A percentile compares a stretch with the other conserved stretches of the same genome.
Conservation (phyloP, 2,888 invertebrate genomes). For the Drosophila formosana region DNA sequence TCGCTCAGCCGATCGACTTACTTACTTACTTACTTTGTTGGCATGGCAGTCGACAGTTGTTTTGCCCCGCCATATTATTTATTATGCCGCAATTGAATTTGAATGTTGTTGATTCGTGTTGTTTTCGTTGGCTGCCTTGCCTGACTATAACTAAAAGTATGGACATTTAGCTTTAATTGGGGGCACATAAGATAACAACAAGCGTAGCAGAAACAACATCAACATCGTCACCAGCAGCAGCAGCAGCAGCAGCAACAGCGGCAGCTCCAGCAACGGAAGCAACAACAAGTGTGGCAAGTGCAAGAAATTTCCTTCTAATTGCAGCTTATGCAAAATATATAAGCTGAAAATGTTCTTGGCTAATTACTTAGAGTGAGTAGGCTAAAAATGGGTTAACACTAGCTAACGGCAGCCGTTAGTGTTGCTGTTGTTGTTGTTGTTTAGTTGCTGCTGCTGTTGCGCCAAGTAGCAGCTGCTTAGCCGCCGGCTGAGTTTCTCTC, state of each 20-base stretch:
- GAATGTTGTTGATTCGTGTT: slow-evolving; percentile 64
- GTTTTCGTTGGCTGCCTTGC: slow-evolving; percentile 25
- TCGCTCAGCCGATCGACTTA: slow-evolving; percentile 20
- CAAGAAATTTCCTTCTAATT: slow-evolving; percentile 59
- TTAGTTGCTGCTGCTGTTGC: slow-evolving; percentile 22
- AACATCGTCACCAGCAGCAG: not conserved
- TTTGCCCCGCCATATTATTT: slow-evolving; percentile 66
- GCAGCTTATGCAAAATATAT: slow-evolving; percentile 66
- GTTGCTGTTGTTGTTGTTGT: slow-evolving; percentile 33
- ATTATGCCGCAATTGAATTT: slow-evolving; percentile 72
- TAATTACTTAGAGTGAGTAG: slow-evolving; percentile 70
- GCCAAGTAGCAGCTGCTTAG: slow-evolving; percentile 57
- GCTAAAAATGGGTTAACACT: slow-evolving; percentile 73
- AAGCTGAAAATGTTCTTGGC: slow-evolving; percentile 72
- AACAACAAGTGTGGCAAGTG: slow-evolving; percentile 25
- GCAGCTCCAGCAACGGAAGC: slow-evolving; percentile 1
- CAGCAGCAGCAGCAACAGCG: slow-evolving; percentile 18
- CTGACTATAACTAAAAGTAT: slow-evolving; percentile 27
- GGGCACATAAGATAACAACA: slow-evolving; percentile 48
- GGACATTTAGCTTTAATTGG: slow-evolving; percentile 62
- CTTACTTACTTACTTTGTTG: slow-evolving; percentile 28
- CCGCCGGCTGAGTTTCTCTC: slow-evolving; percentile 62
- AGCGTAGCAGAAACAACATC: slow-evolving; percentile 10
- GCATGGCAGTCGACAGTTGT: slow-evolving; percentile 60
- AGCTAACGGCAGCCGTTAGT: slow-evolving; percentile 51